phyloP scores from a whole-genome alignment of 2,797 vertebrate species.

The Echeneis naucrates region DNA sequence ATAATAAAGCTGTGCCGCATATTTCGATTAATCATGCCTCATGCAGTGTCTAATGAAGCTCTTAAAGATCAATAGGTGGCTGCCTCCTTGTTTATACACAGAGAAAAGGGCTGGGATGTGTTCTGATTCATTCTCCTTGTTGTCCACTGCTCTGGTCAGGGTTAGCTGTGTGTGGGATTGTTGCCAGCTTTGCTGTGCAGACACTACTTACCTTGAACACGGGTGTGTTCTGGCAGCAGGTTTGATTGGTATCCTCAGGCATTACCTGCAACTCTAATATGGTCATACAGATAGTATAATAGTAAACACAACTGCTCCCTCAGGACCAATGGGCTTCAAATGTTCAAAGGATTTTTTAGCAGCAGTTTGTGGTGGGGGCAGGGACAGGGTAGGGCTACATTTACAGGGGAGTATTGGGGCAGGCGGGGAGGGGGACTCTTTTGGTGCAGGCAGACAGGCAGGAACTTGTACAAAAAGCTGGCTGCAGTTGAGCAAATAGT shows the following conservation, averaged over 20 bases:
- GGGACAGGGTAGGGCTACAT: conserved; percentile 50
- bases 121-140: conserved; percentile 23
- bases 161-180: conserved; percentile 32
- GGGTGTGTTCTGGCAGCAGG: conserved; percentile 66
- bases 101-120: conserved; percentile 41
- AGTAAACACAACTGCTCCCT: conserved; percentile 73
- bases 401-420: conserved; percentile 46
- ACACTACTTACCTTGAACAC: conserved; percentile 64
- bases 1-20: conserved; percentile 29
- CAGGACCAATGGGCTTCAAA: conserved; percentile 61
- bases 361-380: conserved; percentile 30
- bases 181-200: conserved; percentile 18
- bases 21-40: conserved; percentile 58
- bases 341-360: conserved; percentile 60
- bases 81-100: conserved; percentile 62
- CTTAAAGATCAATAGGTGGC: conserved; percentile 74
- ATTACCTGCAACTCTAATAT: conserved; percentile 66
- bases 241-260: conserved; percentile 74
- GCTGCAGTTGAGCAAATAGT: conserved; percentile 46
- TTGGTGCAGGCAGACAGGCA: conserved; percentile 38
- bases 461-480: conserved; percentile 58
- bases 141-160: conserved; percentile 27
- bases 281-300: conserved; percentile 68
- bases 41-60: conserved; percentile 66
- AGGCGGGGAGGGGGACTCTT: conserved; percentile 44